Percentiles rank a stretch among this genome's conserved stretches.
phyloP scores from a whole-genome alignment of 1,140 invertebrate genomes.

The Drosophila melanica region DNA sequence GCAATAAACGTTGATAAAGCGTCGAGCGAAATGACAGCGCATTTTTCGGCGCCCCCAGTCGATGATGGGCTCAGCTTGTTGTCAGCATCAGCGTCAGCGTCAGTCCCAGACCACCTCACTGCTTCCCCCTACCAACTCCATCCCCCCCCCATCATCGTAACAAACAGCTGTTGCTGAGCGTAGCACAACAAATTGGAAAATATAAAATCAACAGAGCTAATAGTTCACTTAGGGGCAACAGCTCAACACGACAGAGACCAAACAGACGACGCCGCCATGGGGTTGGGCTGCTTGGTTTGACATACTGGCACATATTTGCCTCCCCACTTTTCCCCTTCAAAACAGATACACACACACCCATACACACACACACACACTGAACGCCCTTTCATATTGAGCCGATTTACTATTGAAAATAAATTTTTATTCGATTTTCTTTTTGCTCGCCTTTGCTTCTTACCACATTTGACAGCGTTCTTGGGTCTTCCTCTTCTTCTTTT shows the following conservation, averaged over 20 bases:
- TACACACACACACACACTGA: not conserved
- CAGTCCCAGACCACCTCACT: not conserved
- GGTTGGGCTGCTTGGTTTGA: slow-evolving; percentile 49
- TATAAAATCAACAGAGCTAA: slow-evolving; percentile 82
- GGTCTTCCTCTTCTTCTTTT: slow-evolving; percentile 32
- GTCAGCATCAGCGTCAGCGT: not conserved
- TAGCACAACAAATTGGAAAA: slow-evolving; percentile 76
- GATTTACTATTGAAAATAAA: slow-evolving; percentile 82
- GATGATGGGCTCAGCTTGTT: not conserved
- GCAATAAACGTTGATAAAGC: slow-evolving; percentile 73
- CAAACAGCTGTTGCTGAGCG: slow-evolving; percentile 39
- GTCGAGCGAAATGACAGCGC: slow-evolving; percentile 58
- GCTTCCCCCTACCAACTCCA: not conserved
- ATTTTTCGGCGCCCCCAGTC: slow-evolving; percentile 46
- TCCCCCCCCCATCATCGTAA: not conserved
- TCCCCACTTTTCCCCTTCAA: slow-evolving; percentile 2
- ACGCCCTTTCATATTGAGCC: slow-evolving; percentile 67
- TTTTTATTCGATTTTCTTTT: slow-evolving; percentile 76
- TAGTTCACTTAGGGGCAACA: slow-evolving; percentile 76
- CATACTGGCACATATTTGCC: slow-evolving; percentile 73
- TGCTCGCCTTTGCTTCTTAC: slow-evolving; percentile 22
- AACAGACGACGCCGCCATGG: slow-evolving; percentile 14
- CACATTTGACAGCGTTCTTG: slow-evolving; percentile 40
- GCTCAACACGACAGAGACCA: slow-evolving; percentile 7
- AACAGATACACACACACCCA: slow-evolving; percentile 1